phyloP scores from a whole-genome alignment of 2,888 invertebrate species.

The Drosophila rubida region DNA sequence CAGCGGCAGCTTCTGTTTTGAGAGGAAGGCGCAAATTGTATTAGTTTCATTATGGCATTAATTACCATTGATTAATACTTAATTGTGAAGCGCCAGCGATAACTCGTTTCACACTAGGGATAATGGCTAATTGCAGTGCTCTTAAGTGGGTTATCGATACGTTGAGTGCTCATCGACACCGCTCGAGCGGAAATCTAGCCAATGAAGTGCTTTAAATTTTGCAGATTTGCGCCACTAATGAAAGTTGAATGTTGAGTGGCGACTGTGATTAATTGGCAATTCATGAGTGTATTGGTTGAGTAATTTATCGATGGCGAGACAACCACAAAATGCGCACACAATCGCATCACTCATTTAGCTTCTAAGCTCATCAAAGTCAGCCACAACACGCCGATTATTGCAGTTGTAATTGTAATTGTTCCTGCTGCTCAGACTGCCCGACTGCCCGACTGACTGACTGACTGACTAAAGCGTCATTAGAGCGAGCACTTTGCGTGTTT shows the following conservation, averaged over 20 bases:
- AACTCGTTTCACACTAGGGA: slow-evolving; percentile 5
- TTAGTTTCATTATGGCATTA: slow-evolving; percentile 11
- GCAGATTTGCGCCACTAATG: too few relatives aligned
- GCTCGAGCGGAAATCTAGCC: too few relatives aligned
- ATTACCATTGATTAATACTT: slow-evolving; percentile 7
- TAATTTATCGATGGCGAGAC: slow-evolving; percentile 14
- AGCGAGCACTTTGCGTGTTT: slow-evolving; percentile 50
- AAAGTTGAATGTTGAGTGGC: too few relatives aligned
- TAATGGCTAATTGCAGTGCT: slow-evolving; percentile 3
- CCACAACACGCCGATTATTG: slow-evolving; percentile 24
- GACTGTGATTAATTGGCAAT: too few relatives aligned
- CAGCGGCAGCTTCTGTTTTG: slow-evolving; percentile 3
- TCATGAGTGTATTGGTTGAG: too few relatives aligned
- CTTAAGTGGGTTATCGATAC: slow-evolving; percentile 12
- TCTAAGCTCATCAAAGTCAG: slow-evolving; percentile 42
- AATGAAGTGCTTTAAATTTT: too few relatives aligned
- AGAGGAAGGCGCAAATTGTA: slow-evolving; percentile 2
- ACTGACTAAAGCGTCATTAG: slow-evolving; percentile 43
- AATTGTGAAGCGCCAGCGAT: background rate
- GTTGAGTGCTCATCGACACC: too few relatives aligned
- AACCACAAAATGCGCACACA: slow-evolving; percentile 35
- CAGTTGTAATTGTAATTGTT: slow-evolving; percentile 8
- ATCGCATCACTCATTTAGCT: slow-evolving; percentile 36
- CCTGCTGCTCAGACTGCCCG: background rate
- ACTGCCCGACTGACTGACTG: slow-evolving; percentile 14